A percentile compares a stretch with the other conserved stretches of the same genome.
Evolutionary conservation across 1,140 invertebrate species (phyloP).

Genomic region (Drosophila ogumai): DNA sequence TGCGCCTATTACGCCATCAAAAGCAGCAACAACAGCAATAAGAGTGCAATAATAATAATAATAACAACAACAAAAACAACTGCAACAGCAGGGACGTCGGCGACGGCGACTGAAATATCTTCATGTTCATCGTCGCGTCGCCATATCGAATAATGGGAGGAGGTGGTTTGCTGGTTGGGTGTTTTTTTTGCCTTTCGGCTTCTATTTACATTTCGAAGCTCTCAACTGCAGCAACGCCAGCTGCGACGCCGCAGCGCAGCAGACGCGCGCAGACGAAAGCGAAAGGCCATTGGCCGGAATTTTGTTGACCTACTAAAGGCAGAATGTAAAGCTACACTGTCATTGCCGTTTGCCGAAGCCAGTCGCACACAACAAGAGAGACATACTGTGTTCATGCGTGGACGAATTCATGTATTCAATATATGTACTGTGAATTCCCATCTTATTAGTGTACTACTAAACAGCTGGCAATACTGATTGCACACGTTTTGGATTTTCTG

Average conservation of each 20-base stretch:
- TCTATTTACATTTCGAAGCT: slow-evolving; percentile 68
- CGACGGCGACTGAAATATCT: slow-evolving; percentile 61
- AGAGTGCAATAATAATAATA: slow-evolving; percentile 13
- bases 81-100: slow-evolving; percentile 36
- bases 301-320: slow-evolving; percentile 85
- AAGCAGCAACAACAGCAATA: slow-evolving; percentile 22
- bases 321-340: slow-evolving; percentile 83
- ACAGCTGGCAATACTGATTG: not conserved
- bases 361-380: slow-evolving; percentile 5
- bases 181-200: slow-evolving; percentile 26
- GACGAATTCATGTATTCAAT: not conserved
- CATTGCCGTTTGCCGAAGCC: slow-evolving; percentile 40
- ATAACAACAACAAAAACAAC: slow-evolving; percentile 15
- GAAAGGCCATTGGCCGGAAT: slow-evolving; percentile 85
- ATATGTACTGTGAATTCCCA: not conserved
- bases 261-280: slow-evolving; percentile 81
- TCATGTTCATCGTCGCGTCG: slow-evolving; percentile 67
- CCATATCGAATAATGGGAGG: slow-evolving; percentile 34
- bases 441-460: not conserved
- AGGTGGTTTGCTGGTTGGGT: slow-evolving; percentile 13
- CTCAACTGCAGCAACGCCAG: slow-evolving; percentile 45
- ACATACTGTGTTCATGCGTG: not conserved
- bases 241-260: slow-evolving; percentile 28
- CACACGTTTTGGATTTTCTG: not conserved
- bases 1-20: slow-evolving; percentile 72